Evolutionary conservation across 1,140 invertebrate species (phyloP), one percentile per base, ranked within the genome.

Genomic region (Oscheius sp.): DNA sequence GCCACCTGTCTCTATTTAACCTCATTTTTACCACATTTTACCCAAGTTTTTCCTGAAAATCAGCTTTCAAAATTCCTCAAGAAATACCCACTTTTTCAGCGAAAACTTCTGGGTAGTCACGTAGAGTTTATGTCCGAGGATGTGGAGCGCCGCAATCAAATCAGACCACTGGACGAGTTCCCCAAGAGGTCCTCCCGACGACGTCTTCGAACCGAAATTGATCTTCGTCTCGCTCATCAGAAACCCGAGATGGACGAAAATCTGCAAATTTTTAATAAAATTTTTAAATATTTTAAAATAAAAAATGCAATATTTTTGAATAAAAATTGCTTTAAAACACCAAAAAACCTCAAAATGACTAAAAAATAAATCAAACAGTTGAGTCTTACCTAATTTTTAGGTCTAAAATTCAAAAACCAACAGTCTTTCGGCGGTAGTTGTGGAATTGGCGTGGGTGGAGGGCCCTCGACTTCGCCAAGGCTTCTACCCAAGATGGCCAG

Each of bases 161-260:
- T 86, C 85, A 73, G 80, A 81, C 85, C 85, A 86, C 73, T 86
- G 85, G 2, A 86, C 84, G 10, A 86, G 75, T 74, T 86, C 85
- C 15, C 85, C 85, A 13, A 86, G 75, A 3, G 85, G 85, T 32
- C 85, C 85, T 45, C 85, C 85, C 80, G 73, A 13, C 61, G 82
- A 83, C 61, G 85, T 81, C 67, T 79, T 84, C 73, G 86, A 83
- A 36, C 84, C 85, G 80, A 87, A 84, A 34, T 85, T 85, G 77
- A 86, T 82, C 1, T 84, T 84, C 10, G 82, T 82, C 66, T 86
- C 85, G 76, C 85, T 85, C 2, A 83, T 85, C 15, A 87, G 74
- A 29, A 87, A 78, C 1, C 86, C 86, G 20, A 87, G 74, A 76
- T 87, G 84, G 18, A 87, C 76, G n/a, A 86, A 67, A 49, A 87